These are phyloP conservation scores for Melanitta fusca DNA, from an alignment of 2,797 vertebrate species.

Conservation along the genomic window DNA sequence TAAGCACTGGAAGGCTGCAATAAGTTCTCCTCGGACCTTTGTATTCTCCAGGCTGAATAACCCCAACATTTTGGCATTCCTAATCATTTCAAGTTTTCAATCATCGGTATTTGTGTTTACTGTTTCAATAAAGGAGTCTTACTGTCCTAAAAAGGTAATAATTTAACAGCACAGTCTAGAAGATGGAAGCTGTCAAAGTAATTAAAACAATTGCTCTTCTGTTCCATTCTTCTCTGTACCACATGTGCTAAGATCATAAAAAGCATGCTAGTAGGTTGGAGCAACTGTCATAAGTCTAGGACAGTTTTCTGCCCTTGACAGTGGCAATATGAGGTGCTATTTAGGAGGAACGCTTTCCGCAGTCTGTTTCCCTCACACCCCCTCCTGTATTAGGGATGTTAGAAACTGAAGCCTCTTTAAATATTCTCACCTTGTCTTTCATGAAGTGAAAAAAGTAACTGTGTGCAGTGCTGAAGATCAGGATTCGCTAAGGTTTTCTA, in stretches of 20 bases:
- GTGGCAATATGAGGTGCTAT: neutral
- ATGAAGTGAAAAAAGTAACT: neutral
- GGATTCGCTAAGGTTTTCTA: neutral
- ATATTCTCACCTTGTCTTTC: neutral
- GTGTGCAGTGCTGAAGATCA: no score
- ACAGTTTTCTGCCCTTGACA: neutral
- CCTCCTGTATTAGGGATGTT: neutral
- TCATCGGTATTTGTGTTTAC: neutral
- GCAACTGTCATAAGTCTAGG: accelerated
- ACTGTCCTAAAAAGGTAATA: neutral
- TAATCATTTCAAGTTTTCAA: neutral
- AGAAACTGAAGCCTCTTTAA: neutral
- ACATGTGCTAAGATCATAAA: neutral
- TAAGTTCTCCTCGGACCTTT: no score
- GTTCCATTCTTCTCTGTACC: neutral
- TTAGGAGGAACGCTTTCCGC: neutral
- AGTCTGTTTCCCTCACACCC: neutral
- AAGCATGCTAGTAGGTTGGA: neutral
- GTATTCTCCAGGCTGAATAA: no score
- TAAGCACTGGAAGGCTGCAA: no score
- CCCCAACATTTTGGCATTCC: neutral
- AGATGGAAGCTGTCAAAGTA: neutral
- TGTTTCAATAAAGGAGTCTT: neutral
- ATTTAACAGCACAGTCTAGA: neutral
- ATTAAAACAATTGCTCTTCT: neutral